Evolutionary conservation across 2,113 vertebrate species (phyloP).

Genomic region (Oreochromis spilurus): DNA sequence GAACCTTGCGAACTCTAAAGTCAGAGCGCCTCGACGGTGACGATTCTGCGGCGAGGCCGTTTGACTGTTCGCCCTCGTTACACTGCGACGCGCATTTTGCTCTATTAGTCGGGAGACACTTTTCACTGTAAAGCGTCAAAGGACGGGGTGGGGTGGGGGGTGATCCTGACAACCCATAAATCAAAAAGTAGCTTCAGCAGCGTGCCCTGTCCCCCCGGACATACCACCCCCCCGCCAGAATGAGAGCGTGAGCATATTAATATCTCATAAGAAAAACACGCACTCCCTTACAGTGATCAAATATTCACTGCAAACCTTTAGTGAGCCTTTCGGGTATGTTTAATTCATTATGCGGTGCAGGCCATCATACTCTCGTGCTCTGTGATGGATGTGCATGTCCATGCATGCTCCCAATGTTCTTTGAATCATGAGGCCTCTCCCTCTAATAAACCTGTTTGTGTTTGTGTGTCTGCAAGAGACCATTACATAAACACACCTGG

Average conservation of each 20-base stretch:
- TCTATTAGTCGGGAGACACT: slow-evolving; percentile 13
- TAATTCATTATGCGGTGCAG: slow-evolving; percentile 60
- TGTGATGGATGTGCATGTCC: slow-evolving; percentile 64
- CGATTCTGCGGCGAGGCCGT: neutral
- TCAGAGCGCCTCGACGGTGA: neutral
- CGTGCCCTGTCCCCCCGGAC: slow-evolving; percentile 14
- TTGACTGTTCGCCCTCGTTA: neutral
- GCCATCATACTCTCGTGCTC: slow-evolving; percentile 46
- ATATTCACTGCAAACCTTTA: slow-evolving; percentile 70
- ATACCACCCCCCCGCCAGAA: neutral
- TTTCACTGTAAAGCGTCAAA: slow-evolving; percentile 20
- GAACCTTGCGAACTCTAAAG: slow-evolving; percentile 2
- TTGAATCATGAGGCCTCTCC: slow-evolving; percentile 47
- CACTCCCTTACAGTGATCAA: slow-evolving; percentile 57
- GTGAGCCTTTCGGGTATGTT: slow-evolving; percentile 53
- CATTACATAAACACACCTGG: slow-evolving; percentile 60
- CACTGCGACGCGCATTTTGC: neutral
- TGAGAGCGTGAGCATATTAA: slow-evolving; percentile 54
- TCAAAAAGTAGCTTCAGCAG: slow-evolving; percentile 32
- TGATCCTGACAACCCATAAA: slow-evolving; percentile 47
- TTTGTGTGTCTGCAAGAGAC: neutral
- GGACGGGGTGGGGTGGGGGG: neutral
- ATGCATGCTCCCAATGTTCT: slow-evolving; percentile 53
- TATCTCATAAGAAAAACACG: slow-evolving; percentile 59
- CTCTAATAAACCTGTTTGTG: slow-evolving; percentile 51